Percentiles rank a stretch among this genome's conserved stretches.
These are phyloP conservation scores for Drosophila suzukii DNA, from an alignment of 1,140 invertebrate genomes.

Conservation along the genomic window DNA sequence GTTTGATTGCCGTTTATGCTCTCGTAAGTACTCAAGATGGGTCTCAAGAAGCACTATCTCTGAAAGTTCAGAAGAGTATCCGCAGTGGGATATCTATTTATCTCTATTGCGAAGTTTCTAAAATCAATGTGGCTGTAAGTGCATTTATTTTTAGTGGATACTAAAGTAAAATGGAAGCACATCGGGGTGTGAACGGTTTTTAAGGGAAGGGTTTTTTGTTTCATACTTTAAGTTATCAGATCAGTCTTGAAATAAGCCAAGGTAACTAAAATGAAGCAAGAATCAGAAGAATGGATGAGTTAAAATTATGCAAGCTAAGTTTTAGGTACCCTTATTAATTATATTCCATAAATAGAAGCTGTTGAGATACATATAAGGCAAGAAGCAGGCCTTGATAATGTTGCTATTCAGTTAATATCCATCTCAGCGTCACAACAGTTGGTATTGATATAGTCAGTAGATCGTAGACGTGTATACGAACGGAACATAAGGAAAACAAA, in stretches of 20 bases:
- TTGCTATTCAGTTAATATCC: neutral
- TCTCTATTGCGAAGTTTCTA: neutral
- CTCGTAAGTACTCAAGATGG: constrained; percentile 40
- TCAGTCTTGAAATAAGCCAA: too few relatives aligned
- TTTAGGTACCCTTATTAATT: neutral
- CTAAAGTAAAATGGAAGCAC: neutral
- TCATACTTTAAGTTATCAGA: too few relatives aligned
- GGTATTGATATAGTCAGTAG: neutral
- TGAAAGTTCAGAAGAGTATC: neutral
- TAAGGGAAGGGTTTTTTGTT: too few relatives aligned
- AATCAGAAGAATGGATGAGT: too few relatives aligned
- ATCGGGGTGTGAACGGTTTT: too few relatives aligned
- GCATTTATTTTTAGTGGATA: neutral
- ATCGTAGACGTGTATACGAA: neutral
- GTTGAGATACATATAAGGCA: neutral
- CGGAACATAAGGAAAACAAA: constrained; percentile 1
- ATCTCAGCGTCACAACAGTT: neutral
- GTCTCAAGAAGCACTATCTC: neutral
- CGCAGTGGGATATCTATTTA: neutral
- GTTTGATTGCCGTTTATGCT: constrained; percentile 37
- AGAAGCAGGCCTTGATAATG: neutral
- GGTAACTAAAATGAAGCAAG: too few relatives aligned
- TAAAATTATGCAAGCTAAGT: neutral
- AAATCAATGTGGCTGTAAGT: neutral
- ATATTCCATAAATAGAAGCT: neutral